phyloP scores from a whole-genome alignment of 2,113 vertebrate genomes.

The Paedocypris sp. region DNA sequence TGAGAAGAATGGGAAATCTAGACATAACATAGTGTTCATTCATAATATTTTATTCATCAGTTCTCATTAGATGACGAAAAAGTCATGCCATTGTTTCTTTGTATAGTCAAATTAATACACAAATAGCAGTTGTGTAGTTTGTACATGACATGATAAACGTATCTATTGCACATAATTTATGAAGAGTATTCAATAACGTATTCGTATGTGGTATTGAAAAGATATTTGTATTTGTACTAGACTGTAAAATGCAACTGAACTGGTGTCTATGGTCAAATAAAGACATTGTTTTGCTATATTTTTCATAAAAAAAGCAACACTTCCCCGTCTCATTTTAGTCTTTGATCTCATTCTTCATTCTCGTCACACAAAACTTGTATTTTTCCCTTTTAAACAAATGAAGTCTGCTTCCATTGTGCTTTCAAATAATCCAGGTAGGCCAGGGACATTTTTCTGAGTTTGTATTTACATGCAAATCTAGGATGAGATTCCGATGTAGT shows the following conservation, averaged over 20 bases:
- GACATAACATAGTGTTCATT: background rate
- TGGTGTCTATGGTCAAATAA: conserved; percentile 43
- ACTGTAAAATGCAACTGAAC: conserved; percentile 43
- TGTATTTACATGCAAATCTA: too few species aligned
- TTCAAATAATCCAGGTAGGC: too few species aligned
- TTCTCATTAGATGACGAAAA: conserved; percentile 26
- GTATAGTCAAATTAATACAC: conserved; percentile 36
- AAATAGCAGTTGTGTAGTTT: conserved; percentile 40
- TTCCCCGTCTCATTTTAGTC: conserved; percentile 7
- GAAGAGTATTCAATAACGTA: conserved; percentile 36
- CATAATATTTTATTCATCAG: conserved; percentile 27
- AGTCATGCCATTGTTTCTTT: conserved; percentile 24
- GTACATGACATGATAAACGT: conserved; percentile 30
- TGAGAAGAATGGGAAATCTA: background rate
- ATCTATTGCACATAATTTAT: conserved; percentile 40
- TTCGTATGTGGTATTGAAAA: conserved; percentile 50
- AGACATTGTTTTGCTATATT: conserved; percentile 38
- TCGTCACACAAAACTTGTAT: too few species aligned
- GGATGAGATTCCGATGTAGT: too few species aligned
- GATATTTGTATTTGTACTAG: conserved; percentile 55
- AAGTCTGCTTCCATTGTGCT: too few species aligned
- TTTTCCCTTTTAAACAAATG: too few species aligned
- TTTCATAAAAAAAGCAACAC: too few species aligned
- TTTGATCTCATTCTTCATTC: background rate
- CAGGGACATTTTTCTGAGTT: too few species aligned